Evolutionary conservation across 1,140 invertebrate species (phyloP).

Genomic region (Zaprionus africanus): DNA sequence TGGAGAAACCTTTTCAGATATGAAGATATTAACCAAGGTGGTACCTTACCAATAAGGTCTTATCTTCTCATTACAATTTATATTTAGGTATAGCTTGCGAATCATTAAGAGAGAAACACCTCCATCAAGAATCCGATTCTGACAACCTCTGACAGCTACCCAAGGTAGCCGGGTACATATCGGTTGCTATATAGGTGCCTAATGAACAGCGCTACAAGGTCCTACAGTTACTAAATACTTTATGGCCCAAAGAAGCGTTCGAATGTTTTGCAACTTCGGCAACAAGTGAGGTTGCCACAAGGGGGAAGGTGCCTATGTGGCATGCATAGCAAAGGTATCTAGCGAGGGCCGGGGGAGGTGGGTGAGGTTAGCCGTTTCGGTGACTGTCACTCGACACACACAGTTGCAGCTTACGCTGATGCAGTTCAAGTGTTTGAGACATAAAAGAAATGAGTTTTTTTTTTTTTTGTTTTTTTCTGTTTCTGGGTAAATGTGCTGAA

Average conservation of each 20-base stretch:
- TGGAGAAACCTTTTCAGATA: too few relatives aligned
- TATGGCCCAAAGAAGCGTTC: conserved; percentile 39
- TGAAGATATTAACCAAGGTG: too few relatives aligned
- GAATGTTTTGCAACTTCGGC: conserved; percentile 45
- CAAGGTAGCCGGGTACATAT: too few relatives aligned
- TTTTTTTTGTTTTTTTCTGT: conserved; percentile 1
- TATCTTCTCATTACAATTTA: too few relatives aligned
- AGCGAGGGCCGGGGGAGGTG: not conserved
- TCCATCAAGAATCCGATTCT: too few relatives aligned
- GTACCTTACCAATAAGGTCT: too few relatives aligned
- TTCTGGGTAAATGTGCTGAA: conserved; percentile 57
- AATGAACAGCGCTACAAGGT: conserved; percentile 25
- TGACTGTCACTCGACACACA: conserved; percentile 32
- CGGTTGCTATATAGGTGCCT: not conserved
- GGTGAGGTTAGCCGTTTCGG: not conserved
- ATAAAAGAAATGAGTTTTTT: conserved; percentile 71
- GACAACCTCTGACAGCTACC: too few relatives aligned
- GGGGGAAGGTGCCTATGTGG: too few relatives aligned
- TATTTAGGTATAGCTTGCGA: too few relatives aligned
- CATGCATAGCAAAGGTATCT: too few relatives aligned
- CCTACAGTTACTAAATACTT: conserved; percentile 1
- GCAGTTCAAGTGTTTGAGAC: conserved; percentile 79
- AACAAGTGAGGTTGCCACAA: not conserved
- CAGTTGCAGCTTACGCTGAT: conserved; percentile 72
- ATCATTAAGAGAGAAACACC: too few relatives aligned